Percentiles rank a stretch among this genome's conserved stretches.
Conservation (phyloP, 2,888 invertebrate species). For the Cosmorhoe ocellata region DNA sequence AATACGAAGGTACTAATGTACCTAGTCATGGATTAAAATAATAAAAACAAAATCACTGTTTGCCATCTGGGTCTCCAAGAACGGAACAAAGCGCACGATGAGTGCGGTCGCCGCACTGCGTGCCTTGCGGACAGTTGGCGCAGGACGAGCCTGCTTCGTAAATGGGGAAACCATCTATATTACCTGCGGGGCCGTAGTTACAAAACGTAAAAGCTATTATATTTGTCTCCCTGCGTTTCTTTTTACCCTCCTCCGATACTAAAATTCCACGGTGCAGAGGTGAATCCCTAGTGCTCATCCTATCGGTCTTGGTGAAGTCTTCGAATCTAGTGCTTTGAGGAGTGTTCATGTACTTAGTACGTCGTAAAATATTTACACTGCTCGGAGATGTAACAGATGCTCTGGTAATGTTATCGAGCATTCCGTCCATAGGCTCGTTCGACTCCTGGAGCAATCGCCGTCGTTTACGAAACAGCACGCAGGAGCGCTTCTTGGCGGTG, state of each 20-base stretch:
- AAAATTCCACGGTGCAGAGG: slow-evolving; percentile 60
- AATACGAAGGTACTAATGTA: no score
- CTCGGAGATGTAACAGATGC: slow-evolving; percentile 31
- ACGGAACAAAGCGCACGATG: slow-evolving; percentile 67
- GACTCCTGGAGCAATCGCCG: slow-evolving; percentile 28
- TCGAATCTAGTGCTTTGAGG: slow-evolving; percentile 43
- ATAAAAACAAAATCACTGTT: not conserved
- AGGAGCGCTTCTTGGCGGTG: slow-evolving; percentile 62
- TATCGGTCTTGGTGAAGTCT: slow-evolving; percentile 47
- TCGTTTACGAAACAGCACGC: slow-evolving; percentile 57
- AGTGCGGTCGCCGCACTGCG: slow-evolving; percentile 63
- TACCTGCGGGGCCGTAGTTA: slow-evolving; percentile 76
- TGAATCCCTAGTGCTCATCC: slow-evolving; percentile 44
- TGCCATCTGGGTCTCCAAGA: slow-evolving; percentile 59
- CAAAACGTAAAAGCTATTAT: slow-evolving; percentile 73
- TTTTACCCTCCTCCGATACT: slow-evolving; percentile 32
- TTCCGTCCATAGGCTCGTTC: not conserved
- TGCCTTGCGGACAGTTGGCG: slow-evolving; percentile 68
- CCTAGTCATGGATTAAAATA: not conserved
- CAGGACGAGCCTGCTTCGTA: slow-evolving; percentile 67
- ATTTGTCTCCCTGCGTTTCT: slow-evolving; percentile 49
- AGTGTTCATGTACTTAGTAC: slow-evolving; percentile 59
- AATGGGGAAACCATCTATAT: slow-evolving; percentile 73
- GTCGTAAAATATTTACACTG: slow-evolving; percentile 54
- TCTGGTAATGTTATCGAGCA: slow-evolving; percentile 27